Conservation (phyloP, 2,797 vertebrate genomes). For the Sphenopsis melanotis region DNA sequence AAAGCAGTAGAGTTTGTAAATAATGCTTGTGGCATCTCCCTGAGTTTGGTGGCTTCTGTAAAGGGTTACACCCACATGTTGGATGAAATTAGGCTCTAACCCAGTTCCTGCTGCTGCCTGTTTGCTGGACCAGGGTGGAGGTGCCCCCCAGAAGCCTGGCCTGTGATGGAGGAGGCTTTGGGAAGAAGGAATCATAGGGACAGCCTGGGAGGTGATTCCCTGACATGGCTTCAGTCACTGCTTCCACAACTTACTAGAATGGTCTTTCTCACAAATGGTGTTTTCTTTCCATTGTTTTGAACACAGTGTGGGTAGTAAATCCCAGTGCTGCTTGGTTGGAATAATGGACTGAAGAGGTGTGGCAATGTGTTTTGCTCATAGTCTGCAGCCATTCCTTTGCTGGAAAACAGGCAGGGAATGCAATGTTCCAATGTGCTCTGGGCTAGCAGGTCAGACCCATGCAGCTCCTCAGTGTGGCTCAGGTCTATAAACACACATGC, state of each 20-base stretch:
- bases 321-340: not conserved
- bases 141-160: not conserved
- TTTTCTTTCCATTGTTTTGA: not conserved
- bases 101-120: not conserved
- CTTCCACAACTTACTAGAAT: not conserved
- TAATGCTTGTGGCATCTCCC: not conserved
- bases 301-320: not conserved
- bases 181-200: not conserved
- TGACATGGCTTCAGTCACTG: not conserved
- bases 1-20: not conserved
- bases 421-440: fast-evolving
- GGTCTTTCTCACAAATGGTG: not conserved
- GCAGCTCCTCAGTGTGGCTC: not conserved
- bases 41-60: not conserved
- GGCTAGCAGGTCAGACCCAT: not conserved
- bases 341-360: not conserved
- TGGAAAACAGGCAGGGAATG: not conserved
- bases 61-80: fast-evolving
- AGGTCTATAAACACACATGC: not conserved
- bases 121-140: not conserved
- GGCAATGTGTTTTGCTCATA: not conserved
- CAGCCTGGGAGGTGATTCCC: not conserved
- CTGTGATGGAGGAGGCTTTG: not conserved
- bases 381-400: not conserved
- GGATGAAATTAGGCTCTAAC: not conserved